A percentile compares a stretch with the other conserved stretches of the same genome.
Evolutionary conservation across 2,888 invertebrate species (phyloP).

Genomic region (Catocala nupta): DNA sequence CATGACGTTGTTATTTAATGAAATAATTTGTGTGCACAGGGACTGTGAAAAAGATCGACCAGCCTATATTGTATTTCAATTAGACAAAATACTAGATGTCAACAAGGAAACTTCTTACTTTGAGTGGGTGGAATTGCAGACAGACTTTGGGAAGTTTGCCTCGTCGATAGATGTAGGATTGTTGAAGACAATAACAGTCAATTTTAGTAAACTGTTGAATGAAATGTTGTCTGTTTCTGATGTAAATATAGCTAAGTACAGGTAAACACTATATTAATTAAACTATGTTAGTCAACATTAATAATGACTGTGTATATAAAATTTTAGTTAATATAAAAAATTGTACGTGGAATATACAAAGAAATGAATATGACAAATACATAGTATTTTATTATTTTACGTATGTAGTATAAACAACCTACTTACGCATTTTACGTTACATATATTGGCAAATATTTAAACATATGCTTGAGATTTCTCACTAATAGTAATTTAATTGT

Average conservation of each 20-base stretch:
- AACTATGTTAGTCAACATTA: background rate
- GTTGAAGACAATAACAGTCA: slow-evolving; percentile 86
- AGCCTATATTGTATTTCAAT: slow-evolving; percentile 91
- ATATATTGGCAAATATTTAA: too few relatives aligned
- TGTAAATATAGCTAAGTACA: slow-evolving; percentile 88
- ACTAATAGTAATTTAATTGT: too few relatives aligned
- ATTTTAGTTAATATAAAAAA: background rate
- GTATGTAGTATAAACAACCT: too few relatives aligned
- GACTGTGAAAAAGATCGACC: slow-evolving; percentile 91
- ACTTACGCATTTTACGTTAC: too few relatives aligned
- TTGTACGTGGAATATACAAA: background rate
- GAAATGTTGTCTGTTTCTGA: slow-evolving; percentile 87
- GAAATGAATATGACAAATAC: too few relatives aligned
- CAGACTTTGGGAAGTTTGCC: slow-evolving; percentile 83
- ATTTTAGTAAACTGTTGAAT: slow-evolving; percentile 87
- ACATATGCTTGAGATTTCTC: too few relatives aligned
- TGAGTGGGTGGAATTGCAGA: slow-evolving; percentile 88
- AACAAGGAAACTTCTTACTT: slow-evolving; percentile 89
- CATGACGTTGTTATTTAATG: background rate
- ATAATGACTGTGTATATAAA: background rate
- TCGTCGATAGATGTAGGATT: slow-evolving; percentile 85
- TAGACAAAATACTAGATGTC: slow-evolving; percentile 90
- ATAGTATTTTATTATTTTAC: too few relatives aligned
- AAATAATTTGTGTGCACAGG: slow-evolving; percentile 69
- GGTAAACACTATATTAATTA: slow-evolving; percentile 60